These are phyloP conservation scores for Thalassoma bifasciatum DNA, from an alignment of 2,113 vertebrate genomes.

Conservation along the genomic window DNA sequence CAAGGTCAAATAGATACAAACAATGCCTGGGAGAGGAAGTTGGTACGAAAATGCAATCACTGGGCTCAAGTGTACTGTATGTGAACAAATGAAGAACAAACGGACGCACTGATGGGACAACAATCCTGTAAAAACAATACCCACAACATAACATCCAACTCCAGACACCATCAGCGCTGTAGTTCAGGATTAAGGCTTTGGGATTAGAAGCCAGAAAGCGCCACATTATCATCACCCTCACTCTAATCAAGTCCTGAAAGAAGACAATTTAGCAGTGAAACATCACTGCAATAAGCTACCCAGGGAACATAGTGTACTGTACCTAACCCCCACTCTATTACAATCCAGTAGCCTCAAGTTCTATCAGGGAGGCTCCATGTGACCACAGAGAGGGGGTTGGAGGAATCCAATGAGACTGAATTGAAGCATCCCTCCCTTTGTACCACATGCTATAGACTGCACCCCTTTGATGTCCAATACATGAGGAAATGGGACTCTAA, in stretches of 20 bases:
- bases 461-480: conserved; percentile 66
- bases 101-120: background rate
- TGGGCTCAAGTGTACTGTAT: background rate
- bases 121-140: background rate
- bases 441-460: conserved; percentile 30
- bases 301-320: conserved; percentile 54
- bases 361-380: conserved; percentile 34
- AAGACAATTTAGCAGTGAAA: conserved; percentile 16
- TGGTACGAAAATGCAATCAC: conserved; percentile 1
- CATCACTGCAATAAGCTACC: conserved; percentile 23
- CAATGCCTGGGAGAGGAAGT: background rate
- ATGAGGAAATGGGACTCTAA: conserved; percentile 49
- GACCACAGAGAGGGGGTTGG: conserved; percentile 22
- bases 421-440: conserved; percentile 45
- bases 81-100: background rate
- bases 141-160: background rate
- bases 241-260: conserved; percentile 19
- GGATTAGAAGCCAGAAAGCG: conserved; percentile 20
- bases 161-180: conserved; percentile 9
- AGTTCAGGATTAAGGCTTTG: conserved; percentile 33
- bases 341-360: conserved; percentile 56
- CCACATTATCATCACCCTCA: conserved; percentile 28
- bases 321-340: conserved; percentile 42
- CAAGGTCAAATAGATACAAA: conserved; percentile 46
- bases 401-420: conserved; percentile 53